A percentile compares a stretch with the other conserved stretches of the same genome.
These are phyloP conservation scores for Malthinus seriepunctatus DNA, from an alignment of 2,888 invertebrate species.

Conservation along the genomic window DNA sequence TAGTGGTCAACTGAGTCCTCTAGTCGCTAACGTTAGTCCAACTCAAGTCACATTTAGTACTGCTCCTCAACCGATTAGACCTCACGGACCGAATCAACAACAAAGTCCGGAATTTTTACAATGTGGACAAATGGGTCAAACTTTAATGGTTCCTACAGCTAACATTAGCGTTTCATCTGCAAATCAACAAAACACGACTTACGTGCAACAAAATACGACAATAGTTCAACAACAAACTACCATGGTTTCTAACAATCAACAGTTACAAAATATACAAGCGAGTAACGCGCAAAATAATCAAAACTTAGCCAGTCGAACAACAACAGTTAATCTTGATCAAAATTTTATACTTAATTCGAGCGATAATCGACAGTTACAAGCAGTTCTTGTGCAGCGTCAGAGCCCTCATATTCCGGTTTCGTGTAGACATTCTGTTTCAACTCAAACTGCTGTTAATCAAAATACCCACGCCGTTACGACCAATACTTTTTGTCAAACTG, in stretches of 20 bases:
- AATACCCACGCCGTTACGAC: conserved; percentile 53
- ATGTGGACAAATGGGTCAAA: conserved; percentile 70
- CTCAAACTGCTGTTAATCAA: conserved; percentile 69
- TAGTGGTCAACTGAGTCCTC: conserved; percentile 78
- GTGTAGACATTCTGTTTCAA: conserved; percentile 71
- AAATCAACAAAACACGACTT: conserved; percentile 69
- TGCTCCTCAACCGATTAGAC: conserved; percentile 57
- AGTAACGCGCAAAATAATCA: conserved; percentile 50
- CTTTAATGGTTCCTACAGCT: conserved; percentile 68
- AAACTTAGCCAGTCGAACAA: conserved; percentile 45
- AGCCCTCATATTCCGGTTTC: conserved; percentile 41
- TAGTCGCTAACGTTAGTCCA: conserved; percentile 74
- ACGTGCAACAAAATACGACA: conserved; percentile 83
- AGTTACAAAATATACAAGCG: conserved; percentile 54
- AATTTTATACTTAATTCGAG: conserved; percentile 59
- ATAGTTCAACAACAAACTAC: conserved; percentile 83
- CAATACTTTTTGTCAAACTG: conserved; percentile 55
- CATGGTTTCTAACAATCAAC: conserved; percentile 71
- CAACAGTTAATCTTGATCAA: conserved; percentile 63
- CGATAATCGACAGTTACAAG: conserved; percentile 47
- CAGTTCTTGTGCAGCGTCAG: conserved; percentile 44
- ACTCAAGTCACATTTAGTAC: conserved; percentile 67
- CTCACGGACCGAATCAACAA: conserved; percentile 51
- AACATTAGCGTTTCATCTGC: conserved; percentile 62
- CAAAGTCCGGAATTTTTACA: conserved; percentile 73